These are phyloP conservation scores for Chrysomallon squamiferum DNA, from an alignment of 1,140 invertebrate species.

Conservation along the genomic window DNA sequence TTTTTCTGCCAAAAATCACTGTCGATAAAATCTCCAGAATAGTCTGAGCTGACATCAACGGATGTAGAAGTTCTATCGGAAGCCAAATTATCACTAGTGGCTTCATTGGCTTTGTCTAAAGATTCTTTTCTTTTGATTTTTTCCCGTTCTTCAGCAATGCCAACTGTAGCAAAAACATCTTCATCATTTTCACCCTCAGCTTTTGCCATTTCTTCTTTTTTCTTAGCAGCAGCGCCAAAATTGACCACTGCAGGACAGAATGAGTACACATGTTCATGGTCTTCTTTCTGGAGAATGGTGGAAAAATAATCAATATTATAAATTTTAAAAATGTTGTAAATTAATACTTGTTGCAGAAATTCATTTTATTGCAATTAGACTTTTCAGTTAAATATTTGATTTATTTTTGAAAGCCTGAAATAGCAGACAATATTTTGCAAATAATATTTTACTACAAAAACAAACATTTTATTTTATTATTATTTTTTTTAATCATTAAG, in stretches of 20 bases:
- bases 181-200: background rate
- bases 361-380: no score
- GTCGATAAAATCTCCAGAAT: background rate
- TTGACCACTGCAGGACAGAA: conserved; percentile 29
- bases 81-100: background rate
- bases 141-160: conserved; percentile 4
- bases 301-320: background rate
- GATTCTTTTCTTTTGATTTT: background rate
- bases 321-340: conserved; percentile 64
- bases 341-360: no score
- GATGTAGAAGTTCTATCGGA: background rate
- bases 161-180: conserved; percentile 9
- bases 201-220: background rate
- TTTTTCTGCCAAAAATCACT: conserved; percentile 3
- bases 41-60: background rate
- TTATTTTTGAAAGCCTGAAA: no score
- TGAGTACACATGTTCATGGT: conserved; percentile 29
- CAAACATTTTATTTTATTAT: no score
- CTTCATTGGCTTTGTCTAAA: background rate
- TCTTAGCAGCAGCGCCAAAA: background rate
- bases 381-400: no score
- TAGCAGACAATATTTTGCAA: no score
- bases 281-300: conserved; percentile 15
- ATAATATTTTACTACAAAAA: no score
- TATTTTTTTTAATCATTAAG: no score